phyloP scores from a whole-genome alignment of 2,888 invertebrate species.

The Lithophane ornitopus region DNA sequence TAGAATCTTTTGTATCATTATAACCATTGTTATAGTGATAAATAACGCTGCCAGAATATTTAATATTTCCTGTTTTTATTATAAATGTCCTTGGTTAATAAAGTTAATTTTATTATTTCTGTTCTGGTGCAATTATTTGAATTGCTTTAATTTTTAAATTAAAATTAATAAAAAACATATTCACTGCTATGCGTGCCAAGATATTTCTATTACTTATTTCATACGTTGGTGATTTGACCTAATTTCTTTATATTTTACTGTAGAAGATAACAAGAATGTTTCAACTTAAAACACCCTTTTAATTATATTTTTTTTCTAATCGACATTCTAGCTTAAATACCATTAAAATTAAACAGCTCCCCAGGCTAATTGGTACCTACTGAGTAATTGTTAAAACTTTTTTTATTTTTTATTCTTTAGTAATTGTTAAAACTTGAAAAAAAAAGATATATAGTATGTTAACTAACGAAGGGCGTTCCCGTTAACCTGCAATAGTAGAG shows the following conservation, averaged over 20 bases:
- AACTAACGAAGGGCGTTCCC: too few species aligned
- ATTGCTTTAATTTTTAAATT: not conserved
- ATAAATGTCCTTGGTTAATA: not conserved
- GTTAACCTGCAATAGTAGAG: too few species aligned
- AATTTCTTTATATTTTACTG: not conserved
- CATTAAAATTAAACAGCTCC: not conserved
- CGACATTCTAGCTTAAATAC: too few species aligned
- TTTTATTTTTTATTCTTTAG: too few species aligned
- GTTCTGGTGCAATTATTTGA: too few species aligned
- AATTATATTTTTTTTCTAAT: not conserved
- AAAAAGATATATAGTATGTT: not conserved
- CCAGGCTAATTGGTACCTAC: too few species aligned
- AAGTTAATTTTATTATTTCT: not conserved
- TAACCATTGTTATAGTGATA: constrained; percentile 36
- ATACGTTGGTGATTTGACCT: not conserved
- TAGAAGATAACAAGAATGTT: not conserved
- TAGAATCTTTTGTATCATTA: constrained; percentile 49
- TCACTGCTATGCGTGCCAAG: not conserved
- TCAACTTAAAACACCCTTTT: not conserved
- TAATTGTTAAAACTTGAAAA: not conserved
- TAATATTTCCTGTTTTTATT: constrained; percentile 9
- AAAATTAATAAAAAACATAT: too few species aligned
- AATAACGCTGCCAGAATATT: constrained; percentile 32
- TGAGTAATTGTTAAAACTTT: not conserved
- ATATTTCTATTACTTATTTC: not conserved